Evolutionary conservation across 2,888 invertebrate species (phyloP).

Genomic region (Kuschelorhynchus macadamiae): DNA sequence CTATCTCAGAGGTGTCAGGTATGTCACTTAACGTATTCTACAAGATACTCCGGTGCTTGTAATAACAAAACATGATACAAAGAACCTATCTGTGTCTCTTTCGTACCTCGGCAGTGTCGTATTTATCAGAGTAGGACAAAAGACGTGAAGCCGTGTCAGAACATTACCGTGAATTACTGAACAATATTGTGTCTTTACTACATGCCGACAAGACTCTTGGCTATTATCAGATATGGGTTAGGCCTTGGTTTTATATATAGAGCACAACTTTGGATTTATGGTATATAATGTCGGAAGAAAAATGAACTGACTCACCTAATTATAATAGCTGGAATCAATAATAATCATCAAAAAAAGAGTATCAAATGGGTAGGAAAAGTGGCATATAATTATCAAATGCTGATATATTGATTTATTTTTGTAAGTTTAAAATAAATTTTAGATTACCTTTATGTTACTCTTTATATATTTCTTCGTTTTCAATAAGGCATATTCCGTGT

Average conservation of each 20-base stretch:
- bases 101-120: conserved; percentile 16
- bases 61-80: conserved; percentile 45
- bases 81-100: conserved; percentile 30
- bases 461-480: no score
- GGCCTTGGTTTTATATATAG: conserved; percentile 31
- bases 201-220: conserved; percentile 62
- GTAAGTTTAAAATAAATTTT: no score
- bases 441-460: no score
- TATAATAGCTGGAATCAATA: no score
- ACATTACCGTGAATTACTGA: conserved; percentile 67
- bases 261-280: no score
- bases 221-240: conserved; percentile 49
- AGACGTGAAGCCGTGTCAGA: conserved; percentile 61
- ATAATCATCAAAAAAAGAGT: no score
- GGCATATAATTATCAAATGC: no score
- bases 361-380: no score
- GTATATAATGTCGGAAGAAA: no score
- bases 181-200: conserved; percentile 65
- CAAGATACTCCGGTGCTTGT: conserved; percentile 37
- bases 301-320: no score
- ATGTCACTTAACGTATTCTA: conserved; percentile 44
- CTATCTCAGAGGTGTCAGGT: conserved; percentile 30
- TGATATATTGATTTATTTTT: no score
- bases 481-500: no score
- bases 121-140: conserved; percentile 35